Conservation (phyloP, 2,888 invertebrate species). For the Galeopsomyia nigrocyanea region DNA sequence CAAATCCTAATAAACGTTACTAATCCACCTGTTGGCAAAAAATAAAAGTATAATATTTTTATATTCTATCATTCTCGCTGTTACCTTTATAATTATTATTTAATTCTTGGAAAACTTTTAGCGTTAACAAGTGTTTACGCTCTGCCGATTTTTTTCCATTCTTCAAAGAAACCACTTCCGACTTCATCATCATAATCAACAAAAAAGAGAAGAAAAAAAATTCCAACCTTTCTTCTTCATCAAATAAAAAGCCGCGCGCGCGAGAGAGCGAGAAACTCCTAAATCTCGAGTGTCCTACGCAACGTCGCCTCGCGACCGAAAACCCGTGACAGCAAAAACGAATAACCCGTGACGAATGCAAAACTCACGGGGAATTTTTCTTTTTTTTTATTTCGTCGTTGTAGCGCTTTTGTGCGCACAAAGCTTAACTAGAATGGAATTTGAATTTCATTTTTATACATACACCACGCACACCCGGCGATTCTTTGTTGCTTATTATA, state of each 20-base stretch:
- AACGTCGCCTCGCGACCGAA: neutral
- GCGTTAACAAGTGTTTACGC: no score
- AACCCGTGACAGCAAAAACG: conserved; percentile 4
- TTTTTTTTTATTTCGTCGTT: neutral
- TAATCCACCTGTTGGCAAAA: no score
- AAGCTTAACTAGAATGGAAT: conserved; percentile 37
- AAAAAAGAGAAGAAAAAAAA: neutral
- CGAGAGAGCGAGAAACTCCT: neutral
- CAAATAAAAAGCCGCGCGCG: neutral
- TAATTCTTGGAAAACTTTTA: no score
- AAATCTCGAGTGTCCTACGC: neutral
- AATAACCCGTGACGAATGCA: conserved; percentile 22
- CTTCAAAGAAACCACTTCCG: no score
- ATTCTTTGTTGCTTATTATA: neutral
- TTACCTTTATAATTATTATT: no score
- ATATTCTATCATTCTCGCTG: no score
- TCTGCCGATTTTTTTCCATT: no score
- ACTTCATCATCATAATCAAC: no score
- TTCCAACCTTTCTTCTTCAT: neutral
- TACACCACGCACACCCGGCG: no score
- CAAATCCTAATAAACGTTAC: no score
- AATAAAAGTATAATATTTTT: no score
- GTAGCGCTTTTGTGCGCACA: neutral
- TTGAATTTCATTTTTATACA: conserved; percentile 40
- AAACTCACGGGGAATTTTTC: conserved; percentile 26